Conservation (phyloP, 2,113 vertebrate species). For the Cinclus mexicanus region DNA sequence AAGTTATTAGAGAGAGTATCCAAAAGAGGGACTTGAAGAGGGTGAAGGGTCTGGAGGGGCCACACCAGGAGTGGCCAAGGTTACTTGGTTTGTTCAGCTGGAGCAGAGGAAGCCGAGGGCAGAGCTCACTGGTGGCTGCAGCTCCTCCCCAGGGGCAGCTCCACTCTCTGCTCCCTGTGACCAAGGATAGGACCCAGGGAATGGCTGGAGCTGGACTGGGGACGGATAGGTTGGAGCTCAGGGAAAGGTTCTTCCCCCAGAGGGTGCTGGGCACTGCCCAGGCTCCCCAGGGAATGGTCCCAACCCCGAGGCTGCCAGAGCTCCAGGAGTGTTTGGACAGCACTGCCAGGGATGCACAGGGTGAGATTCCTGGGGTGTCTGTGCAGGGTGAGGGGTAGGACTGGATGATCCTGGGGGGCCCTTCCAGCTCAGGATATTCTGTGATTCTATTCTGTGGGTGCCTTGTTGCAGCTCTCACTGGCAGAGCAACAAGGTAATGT, state of each 20-base stretch:
- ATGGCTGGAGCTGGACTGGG: not conserved
- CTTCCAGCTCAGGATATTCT: not conserved
- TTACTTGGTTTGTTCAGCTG: not conserved
- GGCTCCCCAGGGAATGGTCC: not conserved
- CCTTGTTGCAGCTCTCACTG: not conserved
- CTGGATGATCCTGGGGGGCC: accelerated
- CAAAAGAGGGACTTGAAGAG: not conserved
- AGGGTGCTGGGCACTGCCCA: not conserved
- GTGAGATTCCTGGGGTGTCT: not conserved
- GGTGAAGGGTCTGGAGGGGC: not conserved
- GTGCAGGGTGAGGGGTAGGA: not conserved
- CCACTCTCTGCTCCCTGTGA: not conserved
- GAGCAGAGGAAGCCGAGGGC: not conserved
- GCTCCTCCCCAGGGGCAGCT: not conserved
- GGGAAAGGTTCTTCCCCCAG: not conserved
- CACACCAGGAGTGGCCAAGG: not conserved
- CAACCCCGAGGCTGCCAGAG: not conserved
- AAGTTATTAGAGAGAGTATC: not conserved
- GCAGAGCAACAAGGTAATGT: not conserved
- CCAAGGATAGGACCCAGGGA: not conserved
- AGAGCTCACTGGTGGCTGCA: not conserved
- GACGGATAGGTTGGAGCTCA: accelerated
- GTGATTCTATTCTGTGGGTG: not conserved
- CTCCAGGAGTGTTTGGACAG: not conserved
- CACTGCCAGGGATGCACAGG: not conserved